Evolutionary conservation across 1,140 invertebrate genomes (phyloP).

Genomic region (Lepidostoma basale): DNA sequence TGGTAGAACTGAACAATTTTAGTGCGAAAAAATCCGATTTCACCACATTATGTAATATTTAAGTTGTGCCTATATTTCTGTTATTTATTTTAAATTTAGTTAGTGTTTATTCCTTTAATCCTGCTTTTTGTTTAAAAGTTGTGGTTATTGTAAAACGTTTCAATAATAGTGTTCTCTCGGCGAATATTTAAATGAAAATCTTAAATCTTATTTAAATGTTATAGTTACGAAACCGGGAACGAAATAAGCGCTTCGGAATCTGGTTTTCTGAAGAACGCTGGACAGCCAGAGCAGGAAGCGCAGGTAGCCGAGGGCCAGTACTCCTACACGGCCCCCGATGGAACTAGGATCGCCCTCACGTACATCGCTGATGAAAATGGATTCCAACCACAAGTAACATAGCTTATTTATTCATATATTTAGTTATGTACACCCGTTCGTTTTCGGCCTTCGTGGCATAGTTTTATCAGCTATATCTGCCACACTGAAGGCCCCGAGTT

Average conservation of each 20-base stretch:
- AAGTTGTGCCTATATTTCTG: too few species aligned
- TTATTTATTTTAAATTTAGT: too few species aligned
- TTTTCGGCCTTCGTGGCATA: neutral
- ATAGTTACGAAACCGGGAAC: slow-evolving; percentile 67
- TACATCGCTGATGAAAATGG: slow-evolving; percentile 81
- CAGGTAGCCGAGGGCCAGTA: slow-evolving; percentile 70
- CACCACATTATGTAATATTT: too few species aligned
- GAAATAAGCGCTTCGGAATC: slow-evolving; percentile 73
- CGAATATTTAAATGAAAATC: too few species aligned
- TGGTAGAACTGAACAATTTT: too few species aligned
- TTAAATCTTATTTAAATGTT: slow-evolving; percentile 28
- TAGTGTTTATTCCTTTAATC: too few species aligned
- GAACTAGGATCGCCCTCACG: slow-evolving; percentile 68
- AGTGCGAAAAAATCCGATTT: too few species aligned
- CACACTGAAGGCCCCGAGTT: too few species aligned
- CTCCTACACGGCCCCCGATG: slow-evolving; percentile 77
- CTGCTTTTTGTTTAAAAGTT: too few species aligned
- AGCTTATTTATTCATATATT: neutral
- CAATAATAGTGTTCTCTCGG: too few species aligned
- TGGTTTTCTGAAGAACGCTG: slow-evolving; percentile 72
- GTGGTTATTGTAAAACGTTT: too few species aligned
- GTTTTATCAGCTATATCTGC: too few species aligned
- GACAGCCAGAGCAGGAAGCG: slow-evolving; percentile 65
- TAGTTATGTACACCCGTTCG: neutral
- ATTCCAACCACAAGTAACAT: slow-evolving; percentile 65